A percentile compares a stretch with the other conserved stretches of the same genome.
These are phyloP conservation scores for Epizoanthus scotinus DNA, from an alignment of 92 coral and sea anemone genomes.

Conservation along the genomic window DNA sequence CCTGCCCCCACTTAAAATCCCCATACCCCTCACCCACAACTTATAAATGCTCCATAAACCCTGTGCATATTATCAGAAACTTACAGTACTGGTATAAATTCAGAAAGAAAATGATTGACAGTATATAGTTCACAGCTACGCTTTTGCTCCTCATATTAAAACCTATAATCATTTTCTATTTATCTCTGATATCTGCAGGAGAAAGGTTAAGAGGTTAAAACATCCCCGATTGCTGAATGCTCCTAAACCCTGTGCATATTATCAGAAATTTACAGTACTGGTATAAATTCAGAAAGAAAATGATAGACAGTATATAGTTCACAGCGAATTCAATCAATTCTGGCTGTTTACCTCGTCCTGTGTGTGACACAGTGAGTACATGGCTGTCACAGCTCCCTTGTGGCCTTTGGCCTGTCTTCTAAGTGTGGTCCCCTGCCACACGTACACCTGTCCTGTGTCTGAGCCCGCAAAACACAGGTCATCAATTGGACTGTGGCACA, in stretches of 20 bases:
- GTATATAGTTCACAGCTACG: neutral
- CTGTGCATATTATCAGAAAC: no score
- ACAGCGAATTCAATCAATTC: neutral
- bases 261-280: no score
- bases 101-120: neutral
- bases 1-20: no score
- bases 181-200: no score
- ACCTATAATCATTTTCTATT: no score
- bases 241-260: no score
- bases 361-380: conserved; percentile 84
- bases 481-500: conserved; percentile 95
- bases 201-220: no score
- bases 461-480: conserved; percentile 93
- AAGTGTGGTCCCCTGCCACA: conserved; percentile 93
- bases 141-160: no score
- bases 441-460: conserved; percentile 88
- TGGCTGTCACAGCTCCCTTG: conserved; percentile 94
- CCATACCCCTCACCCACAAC: no score
- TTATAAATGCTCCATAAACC: no score
- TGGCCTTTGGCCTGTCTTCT: conserved; percentile 89
- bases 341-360: conserved; percentile 73
- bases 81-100: no score
- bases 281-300: neutral
- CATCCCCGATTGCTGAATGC: no score
- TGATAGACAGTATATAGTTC: neutral